These are phyloP conservation scores for Barbus barbus DNA, from an alignment of 2,113 vertebrate species.

Conservation along the genomic window DNA sequence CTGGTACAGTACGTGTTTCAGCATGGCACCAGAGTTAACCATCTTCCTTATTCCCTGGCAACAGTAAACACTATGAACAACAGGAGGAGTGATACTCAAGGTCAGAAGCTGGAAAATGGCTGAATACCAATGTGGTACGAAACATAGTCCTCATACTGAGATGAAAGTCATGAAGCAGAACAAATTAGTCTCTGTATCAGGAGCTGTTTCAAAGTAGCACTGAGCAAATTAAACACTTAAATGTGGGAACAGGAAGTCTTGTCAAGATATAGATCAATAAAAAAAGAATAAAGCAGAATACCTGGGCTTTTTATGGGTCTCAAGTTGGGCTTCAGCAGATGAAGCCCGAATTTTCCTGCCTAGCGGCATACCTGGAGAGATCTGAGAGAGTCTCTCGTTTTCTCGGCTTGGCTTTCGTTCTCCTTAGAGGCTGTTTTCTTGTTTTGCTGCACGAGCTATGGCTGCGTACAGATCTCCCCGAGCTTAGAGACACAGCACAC, in stretches of 20 bases:
- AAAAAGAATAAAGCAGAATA: constrained; percentile 59
- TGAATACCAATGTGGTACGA: constrained; percentile 19
- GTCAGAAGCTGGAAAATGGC: constrained; percentile 24
- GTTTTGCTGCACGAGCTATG: constrained; percentile 41
- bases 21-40: background rate
- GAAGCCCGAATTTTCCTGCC: constrained; percentile 65
- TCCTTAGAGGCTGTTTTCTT: constrained; percentile 10
- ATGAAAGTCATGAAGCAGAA: constrained; percentile 28
- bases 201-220: background rate
- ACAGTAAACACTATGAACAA: constrained; percentile 66
- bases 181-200: constrained; percentile 16
- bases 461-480: constrained; percentile 10
- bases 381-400: background rate
- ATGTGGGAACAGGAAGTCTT: background rate
- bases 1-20: constrained; percentile 9
- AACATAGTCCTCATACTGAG: background rate
- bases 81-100: constrained; percentile 24
- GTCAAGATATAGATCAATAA: background rate
- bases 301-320: constrained; percentile 72
- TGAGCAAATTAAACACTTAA: constrained; percentile 20
- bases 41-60: constrained; percentile 64
- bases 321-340: constrained; percentile 76
- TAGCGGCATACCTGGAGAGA: constrained; percentile 55
- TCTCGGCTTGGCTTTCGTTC: background rate
- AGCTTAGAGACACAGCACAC: constrained; percentile 41